Evolutionary conservation across 1,140 invertebrate genomes (phyloP), one percentile per base, ranked within the genome.

Genomic region (Onthophagus taurus): DNA sequence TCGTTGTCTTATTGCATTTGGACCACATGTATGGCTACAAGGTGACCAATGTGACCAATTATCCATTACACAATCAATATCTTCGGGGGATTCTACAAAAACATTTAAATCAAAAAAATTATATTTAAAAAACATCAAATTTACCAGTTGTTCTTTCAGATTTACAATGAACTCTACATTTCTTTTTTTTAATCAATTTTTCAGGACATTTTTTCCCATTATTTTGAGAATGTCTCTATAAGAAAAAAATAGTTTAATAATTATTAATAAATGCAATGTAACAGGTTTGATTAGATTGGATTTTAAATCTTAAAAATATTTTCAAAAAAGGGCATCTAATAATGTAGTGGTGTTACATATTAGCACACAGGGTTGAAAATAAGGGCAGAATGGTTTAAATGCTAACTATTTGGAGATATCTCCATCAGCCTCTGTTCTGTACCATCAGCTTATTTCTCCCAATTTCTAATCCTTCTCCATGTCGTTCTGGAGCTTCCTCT

Each of bases 151-250:
- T n/a, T n/a, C n/a, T n/a, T n/a, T n/a, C n/a, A n/a, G n/a, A n/a
- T n/a, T 66, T 69, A 2, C 61, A 59, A 11, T 54, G 54, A 6
- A 67, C 38, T 48, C 64, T 67, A 45, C 75, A 77, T 45, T 68
- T 72, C 54, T 64, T 71, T 50, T 57, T 69, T 34, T 67, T 67
- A 0, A 69, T 53, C 34, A 78, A 50, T 50, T 74, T 76, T 45
- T 67, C 72, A 1, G 81, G 81, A 59, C 85, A 89, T 2, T 58
- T 64, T 49, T 72, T 75, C 5, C 85, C 85, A 0, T 79, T 80
- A 52, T 83, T 81, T 45, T 70, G 63, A 1, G 79, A 70, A 3
- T 72, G 59, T n/a, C 64, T 58, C 60, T 79, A 45, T 3, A 66
- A 65, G 16, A 26, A 30, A 20, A 23, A 44, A 16, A 31, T 46